phyloP scores from a whole-genome alignment of 2,113 vertebrate genomes.

The Elephantulus edwardii region DNA sequence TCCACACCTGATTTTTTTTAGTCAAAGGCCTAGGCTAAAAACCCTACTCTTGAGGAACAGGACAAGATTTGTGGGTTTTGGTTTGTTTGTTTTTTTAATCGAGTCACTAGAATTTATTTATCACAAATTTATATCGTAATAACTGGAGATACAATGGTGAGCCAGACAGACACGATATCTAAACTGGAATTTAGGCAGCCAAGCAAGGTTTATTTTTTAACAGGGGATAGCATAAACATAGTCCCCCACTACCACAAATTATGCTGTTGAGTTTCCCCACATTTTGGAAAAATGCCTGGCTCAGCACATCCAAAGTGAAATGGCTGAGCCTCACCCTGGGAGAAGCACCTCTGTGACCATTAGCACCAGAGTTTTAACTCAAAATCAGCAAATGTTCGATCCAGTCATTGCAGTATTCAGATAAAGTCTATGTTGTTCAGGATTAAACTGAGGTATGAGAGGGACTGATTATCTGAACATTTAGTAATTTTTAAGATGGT shows the following conservation, averaged over 20 bases:
- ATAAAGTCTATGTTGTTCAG: not conserved
- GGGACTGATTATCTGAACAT: not conserved
- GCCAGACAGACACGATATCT: not conserved
- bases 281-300: no score
- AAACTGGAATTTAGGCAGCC: not conserved
- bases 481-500: not conserved
- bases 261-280: no score
- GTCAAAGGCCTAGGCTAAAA: conserved; percentile 14
- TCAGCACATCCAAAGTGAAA: no score
- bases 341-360: no score
- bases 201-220: not conserved
- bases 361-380: not conserved
- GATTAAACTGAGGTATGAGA: not conserved
- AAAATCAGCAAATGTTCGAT: not conserved
- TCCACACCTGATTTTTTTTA: not conserved
- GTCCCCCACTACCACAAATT: no score
- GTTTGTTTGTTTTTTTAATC: no score
- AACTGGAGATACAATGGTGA: not conserved
- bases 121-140: not conserved
- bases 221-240: no score
- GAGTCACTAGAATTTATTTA: not conserved
- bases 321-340: no score
- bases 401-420: not conserved
- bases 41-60: conserved; percentile 4
- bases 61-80: not conserved